Evolutionary conservation across 2,888 invertebrate species (phyloP).

Genomic region (Buathra laborator): DNA sequence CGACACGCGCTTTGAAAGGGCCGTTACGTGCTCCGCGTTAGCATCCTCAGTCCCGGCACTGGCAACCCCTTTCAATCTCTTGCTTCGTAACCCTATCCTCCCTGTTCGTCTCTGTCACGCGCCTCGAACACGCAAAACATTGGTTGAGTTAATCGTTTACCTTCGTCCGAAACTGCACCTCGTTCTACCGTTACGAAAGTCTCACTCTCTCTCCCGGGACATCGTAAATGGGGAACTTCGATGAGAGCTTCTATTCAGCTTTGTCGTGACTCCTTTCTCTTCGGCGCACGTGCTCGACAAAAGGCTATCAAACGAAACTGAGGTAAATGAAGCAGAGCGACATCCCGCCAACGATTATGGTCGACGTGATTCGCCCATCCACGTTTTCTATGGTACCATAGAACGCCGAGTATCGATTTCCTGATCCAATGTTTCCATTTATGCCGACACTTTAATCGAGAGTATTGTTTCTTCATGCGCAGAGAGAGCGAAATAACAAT

Average conservation of each 20-base stretch:
- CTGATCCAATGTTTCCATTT: no score
- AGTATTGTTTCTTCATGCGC: no score
- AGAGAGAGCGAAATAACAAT: no score
- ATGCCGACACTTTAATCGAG: no score
- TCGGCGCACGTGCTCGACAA: neutral
- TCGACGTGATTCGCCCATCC: neutral
- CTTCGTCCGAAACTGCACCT: conserved; percentile 10
- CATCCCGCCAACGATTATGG: neutral
- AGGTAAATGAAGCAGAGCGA: conserved; percentile 4
- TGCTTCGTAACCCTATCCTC: neutral
- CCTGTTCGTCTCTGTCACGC: neutral
- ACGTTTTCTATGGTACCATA: neutral
- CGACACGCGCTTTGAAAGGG: conserved; percentile 45
- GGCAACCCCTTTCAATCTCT: conserved; percentile 31
- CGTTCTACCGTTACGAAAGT: neutral
- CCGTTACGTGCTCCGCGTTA: conserved; percentile 25
- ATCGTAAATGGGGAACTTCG: conserved; percentile 5
- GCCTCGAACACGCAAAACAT: conserved; percentile 12
- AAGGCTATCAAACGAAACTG: neutral
- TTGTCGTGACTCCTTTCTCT: neutral
- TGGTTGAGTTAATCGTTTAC: conserved; percentile 9
- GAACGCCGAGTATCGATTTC: no score
- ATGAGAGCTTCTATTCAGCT: neutral
- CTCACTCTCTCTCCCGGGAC: neutral
- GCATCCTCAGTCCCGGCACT: neutral